Evolutionary conservation across 2,797 vertebrate genomes (phyloP).

Genomic region (Oreochromis mossambicus): DNA sequence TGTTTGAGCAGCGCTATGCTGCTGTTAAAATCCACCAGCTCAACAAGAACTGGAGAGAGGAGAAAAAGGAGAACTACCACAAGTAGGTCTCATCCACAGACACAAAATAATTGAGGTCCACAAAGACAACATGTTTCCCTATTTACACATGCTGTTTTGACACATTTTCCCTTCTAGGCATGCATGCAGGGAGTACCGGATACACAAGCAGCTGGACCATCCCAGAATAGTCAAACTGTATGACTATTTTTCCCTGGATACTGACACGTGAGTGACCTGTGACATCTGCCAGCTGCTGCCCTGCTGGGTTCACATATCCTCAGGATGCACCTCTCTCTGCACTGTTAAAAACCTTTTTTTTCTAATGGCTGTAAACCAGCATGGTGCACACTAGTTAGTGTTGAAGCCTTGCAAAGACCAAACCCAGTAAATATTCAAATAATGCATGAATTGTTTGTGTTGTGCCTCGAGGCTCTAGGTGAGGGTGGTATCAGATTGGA

Average conservation of each 20-base stretch:
- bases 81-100: constrained; percentile 80
- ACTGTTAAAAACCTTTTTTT: not conserved
- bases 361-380: not conserved
- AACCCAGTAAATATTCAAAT: not conserved
- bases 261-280: constrained; percentile 91
- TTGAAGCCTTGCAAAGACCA: not conserved
- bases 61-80: constrained; percentile 99
- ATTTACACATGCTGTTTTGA: not conserved
- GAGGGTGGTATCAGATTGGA: not conserved
- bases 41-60: constrained; percentile 99
- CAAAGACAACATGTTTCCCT: not conserved
- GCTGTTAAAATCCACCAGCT: constrained; percentile 99
- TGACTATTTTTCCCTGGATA: constrained; percentile 99
- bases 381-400: not conserved
- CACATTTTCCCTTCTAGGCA: constrained; percentile 79
- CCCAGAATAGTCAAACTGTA: constrained; percentile 99
- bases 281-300: constrained; percentile 37
- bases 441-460: not conserved
- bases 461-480: not conserved
- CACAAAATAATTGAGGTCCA: not conserved
- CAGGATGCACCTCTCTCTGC: not conserved
- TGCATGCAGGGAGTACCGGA: constrained; percentile 98
- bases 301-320: constrained; percentile 4
- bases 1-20: constrained; percentile 97
- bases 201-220: constrained; percentile 99